Conservation (phyloP, 2,797 vertebrate genomes). For the Labroides dimidiatus region DNA sequence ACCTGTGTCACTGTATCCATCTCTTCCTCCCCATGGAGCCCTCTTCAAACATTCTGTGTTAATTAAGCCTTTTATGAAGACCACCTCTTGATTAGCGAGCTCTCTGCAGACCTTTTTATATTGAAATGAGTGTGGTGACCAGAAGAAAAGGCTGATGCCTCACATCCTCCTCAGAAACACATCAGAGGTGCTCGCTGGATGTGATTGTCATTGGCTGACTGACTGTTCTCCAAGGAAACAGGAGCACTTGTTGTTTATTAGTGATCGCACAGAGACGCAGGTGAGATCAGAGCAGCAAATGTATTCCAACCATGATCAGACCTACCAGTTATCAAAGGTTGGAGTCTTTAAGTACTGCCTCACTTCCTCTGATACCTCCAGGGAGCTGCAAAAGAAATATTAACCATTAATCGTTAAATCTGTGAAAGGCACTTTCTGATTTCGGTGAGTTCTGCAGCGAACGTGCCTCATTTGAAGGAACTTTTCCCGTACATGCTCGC, state of each 20-base stretch:
- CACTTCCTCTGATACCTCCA: constrained; percentile 86
- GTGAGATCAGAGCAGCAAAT: not conserved
- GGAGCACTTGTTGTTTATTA: constrained; percentile 29
- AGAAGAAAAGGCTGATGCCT: constrained; percentile 67
- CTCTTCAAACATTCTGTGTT: constrained; percentile 65
- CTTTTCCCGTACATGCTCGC: constrained; percentile 82
- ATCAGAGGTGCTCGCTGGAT: constrained; percentile 45
- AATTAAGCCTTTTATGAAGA: constrained; percentile 60
- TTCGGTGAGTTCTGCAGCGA: not conserved
- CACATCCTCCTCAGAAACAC: constrained; percentile 55
- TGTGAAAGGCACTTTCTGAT: not conserved
- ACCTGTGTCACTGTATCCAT: not conserved
- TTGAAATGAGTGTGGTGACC: constrained; percentile 74
- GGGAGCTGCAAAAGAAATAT: constrained; percentile 66
- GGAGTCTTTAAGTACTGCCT: constrained; percentile 86
- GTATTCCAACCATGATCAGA: not conserved
- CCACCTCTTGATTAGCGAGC: constrained; percentile 66
- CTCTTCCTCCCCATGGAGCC: constrained; percentile 28
- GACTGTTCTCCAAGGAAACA: constrained; percentile 29
- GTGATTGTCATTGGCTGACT: constrained; percentile 10
- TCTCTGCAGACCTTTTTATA: constrained; percentile 72
- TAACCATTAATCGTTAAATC: not conserved
- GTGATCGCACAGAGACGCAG: constrained; percentile 2
- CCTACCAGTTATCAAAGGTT: constrained; percentile 88
- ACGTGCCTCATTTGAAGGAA: constrained; percentile 84